These are phyloP conservation scores for Globodera rostochiensis DNA, from an alignment of 1,140 invertebrate species.

Conservation along the genomic window DNA sequence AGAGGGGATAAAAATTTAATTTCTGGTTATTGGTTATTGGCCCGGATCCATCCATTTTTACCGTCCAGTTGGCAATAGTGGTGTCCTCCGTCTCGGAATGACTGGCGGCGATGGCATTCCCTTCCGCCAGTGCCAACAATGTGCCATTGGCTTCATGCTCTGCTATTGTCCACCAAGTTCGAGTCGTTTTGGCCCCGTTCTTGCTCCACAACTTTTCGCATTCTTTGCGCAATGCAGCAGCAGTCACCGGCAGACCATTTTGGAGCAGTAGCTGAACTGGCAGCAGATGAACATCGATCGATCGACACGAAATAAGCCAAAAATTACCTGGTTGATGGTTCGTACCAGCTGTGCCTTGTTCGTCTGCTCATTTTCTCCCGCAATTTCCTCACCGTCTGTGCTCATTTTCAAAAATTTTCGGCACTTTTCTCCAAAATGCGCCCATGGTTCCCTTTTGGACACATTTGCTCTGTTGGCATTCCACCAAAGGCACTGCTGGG, in stretches of 20 bases:
- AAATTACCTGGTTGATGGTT: constrained; percentile 20
- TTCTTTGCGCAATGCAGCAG: constrained; percentile 24
- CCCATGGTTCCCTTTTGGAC: too few species aligned
- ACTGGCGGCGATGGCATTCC: neutral
- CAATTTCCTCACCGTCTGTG: neutral
- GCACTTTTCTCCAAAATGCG: too few species aligned
- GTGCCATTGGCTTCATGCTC: neutral
- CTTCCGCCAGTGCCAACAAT: neutral
- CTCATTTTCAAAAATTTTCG: constrained; percentile 3
- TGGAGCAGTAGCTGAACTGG: constrained; percentile 19
- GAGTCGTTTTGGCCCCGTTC: neutral
- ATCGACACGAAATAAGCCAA: neutral
- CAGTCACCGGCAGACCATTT: constrained; percentile 21
- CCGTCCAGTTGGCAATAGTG: neutral
- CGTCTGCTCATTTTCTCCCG: neutral
- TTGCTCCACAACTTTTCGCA: constrained; percentile 18
- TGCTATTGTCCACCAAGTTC: neutral
- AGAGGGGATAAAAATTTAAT: too few species aligned
- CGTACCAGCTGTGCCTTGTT: constrained; percentile 18
- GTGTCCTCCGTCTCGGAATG: neutral
- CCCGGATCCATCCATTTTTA: too few species aligned
- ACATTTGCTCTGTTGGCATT: too few species aligned
- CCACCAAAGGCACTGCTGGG: too few species aligned
- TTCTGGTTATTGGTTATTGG: too few species aligned
- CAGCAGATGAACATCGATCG: neutral